These are phyloP conservation scores for Luperina testacea DNA, from an alignment of 2,888 invertebrate genomes.

Conservation along the genomic window DNA sequence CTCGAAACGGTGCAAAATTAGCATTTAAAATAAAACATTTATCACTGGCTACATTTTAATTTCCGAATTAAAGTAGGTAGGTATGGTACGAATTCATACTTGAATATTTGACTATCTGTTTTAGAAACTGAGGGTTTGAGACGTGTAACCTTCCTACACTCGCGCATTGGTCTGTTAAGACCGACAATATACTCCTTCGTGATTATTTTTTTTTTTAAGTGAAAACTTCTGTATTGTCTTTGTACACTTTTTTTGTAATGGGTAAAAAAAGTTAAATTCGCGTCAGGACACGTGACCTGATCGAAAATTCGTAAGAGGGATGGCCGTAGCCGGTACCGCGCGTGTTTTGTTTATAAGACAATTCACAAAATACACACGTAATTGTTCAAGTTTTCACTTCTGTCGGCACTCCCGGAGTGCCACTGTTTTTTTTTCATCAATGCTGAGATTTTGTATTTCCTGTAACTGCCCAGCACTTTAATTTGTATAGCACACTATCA, in stretches of 20 bases:
- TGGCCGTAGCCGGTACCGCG: too few relatives aligned
- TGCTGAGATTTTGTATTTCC: background rate
- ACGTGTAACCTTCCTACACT: background rate
- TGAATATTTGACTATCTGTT: background rate
- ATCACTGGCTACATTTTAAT: constrained; percentile 35
- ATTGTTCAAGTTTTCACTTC: too few relatives aligned
- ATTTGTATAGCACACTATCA: too few relatives aligned
- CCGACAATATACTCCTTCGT: background rate
- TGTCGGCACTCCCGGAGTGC: too few relatives aligned
- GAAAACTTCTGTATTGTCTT: too few relatives aligned
- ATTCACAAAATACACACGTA: too few relatives aligned
- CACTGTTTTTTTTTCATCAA: background rate
- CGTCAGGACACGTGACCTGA: too few relatives aligned
- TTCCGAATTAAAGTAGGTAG: constrained; percentile 19
- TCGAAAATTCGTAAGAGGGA: too few relatives aligned
- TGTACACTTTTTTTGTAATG: too few relatives aligned
- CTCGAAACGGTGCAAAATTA: constrained; percentile 36
- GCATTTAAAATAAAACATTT: constrained; percentile 54
- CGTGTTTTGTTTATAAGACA: too few relatives aligned
- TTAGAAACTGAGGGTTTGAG: background rate
- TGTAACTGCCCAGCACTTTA: background rate
- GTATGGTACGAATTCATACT: background rate
- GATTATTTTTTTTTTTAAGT: background rate
- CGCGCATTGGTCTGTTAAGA: background rate
- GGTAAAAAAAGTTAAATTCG: too few relatives aligned